A percentile compares a stretch with the other conserved stretches of the same genome.
Conservation (phyloP, 1,140 invertebrate species). For the Tetramorium alpestre region DNA sequence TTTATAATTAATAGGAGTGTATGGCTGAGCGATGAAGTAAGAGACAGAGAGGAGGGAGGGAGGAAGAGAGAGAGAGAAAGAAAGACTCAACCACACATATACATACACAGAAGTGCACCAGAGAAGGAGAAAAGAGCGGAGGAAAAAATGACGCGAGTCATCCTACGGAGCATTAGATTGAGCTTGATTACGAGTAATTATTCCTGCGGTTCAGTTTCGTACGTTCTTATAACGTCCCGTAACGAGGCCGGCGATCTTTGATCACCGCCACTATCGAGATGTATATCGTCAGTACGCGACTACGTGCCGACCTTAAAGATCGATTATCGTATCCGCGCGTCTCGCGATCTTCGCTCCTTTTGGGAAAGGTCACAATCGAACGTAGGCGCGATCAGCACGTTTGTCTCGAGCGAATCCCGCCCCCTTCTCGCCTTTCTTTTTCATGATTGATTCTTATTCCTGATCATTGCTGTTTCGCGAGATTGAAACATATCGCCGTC, state of each 20-base stretch:
- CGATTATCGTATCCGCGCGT: slow-evolving; percentile 54
- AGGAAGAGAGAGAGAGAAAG: not conserved
- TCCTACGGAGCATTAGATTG: slow-evolving; percentile 83
- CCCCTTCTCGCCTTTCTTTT: not conserved
- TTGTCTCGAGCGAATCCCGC: not conserved
- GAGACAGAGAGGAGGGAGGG: not conserved
- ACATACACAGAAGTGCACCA: not conserved
- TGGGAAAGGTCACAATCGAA: slow-evolving; percentile 47
- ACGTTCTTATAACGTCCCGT: slow-evolving; percentile 74
- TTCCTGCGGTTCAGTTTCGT: slow-evolving; percentile 79
- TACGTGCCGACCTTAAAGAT: slow-evolving; percentile 60
- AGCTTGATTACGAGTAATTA: slow-evolving; percentile 85
- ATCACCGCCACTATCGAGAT: slow-evolving; percentile 71
- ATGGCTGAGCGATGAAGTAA: slow-evolving; percentile 16
- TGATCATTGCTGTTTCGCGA: not conserved
- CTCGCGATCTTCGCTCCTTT: slow-evolving; percentile 53
- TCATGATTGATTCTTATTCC: not conserved
- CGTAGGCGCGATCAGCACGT: not conserved
- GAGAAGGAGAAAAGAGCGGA: slow-evolving; percentile 19
- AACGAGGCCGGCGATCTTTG: slow-evolving; percentile 74
- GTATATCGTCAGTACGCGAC: slow-evolving; percentile 59
- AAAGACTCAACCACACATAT: not conserved
- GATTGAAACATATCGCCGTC: not conserved
- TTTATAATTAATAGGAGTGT: slow-evolving; percentile 70
- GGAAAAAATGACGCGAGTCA: slow-evolving; percentile 80